These are phyloP conservation scores for Tiliqua scincoides DNA, from an alignment of 2,113 vertebrate species.

Conservation along the genomic window DNA sequence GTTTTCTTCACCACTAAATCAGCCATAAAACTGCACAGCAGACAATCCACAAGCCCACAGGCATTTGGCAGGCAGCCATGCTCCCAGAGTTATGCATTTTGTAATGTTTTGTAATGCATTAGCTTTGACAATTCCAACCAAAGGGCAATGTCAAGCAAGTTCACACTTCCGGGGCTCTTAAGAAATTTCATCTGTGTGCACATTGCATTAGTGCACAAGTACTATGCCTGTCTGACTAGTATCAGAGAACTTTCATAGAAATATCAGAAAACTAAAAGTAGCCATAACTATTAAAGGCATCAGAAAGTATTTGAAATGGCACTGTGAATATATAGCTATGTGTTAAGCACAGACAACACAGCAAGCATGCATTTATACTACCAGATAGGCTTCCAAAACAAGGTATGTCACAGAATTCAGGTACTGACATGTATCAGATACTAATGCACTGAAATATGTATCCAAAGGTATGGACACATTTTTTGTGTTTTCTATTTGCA, in stretches of 20 bases:
- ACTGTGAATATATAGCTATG: not conserved
- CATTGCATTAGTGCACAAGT: not conserved
- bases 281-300: not conserved
- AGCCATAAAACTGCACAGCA: constrained; percentile 32
- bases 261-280: constrained; percentile 6
- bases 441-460: not conserved
- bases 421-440: not conserved
- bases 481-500: not conserved
- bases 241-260: not conserved
- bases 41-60: constrained; percentile 47
- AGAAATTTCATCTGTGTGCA: constrained; percentile 2
- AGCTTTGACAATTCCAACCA: constrained; percentile 33
- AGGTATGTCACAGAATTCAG: not conserved
- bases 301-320: not conserved
- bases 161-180: constrained; percentile 8
- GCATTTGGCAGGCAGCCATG: constrained; percentile 47
- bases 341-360: not conserved
- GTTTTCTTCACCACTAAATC: constrained; percentile 33
- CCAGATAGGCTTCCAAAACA: not conserved
- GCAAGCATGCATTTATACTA: not conserved
- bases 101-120: not conserved
- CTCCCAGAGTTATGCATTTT: constrained; percentile 26
- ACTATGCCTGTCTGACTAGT: not conserved
- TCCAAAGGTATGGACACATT: not conserved
- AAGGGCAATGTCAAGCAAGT: not conserved